Evolutionary conservation across 2,888 invertebrate genomes (phyloP), one percentile per base, ranked within the genome.

Genomic region (Pomacea canaliculata): DNA sequence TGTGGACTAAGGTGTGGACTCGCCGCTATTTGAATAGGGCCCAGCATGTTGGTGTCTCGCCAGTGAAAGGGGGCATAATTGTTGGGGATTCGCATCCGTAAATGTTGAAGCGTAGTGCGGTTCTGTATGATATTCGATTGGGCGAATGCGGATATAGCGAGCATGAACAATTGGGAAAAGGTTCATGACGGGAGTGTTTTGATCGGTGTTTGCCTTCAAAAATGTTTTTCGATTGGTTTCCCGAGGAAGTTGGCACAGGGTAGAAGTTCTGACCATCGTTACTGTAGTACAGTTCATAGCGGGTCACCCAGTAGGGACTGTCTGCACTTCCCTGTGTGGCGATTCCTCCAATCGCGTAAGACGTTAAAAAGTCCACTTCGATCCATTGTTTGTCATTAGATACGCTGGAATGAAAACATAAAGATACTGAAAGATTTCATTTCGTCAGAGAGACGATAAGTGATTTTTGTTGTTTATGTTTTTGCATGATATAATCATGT

Each of bases 141-240:
- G 86, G 67, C 82, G 79, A 76, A 96, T 81, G 51, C 85, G 81
- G 46, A 87, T 82, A 73, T 82, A 85, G 63, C 84, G 85, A 8
- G 86, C 85, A 27, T 60, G 65, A 23, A 79, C 71, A 12, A 71
- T n/a, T 19, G 71, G 71, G 76, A 80, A 79, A 63, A 79, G 73
- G 67, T 80, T 76, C 71, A 74, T 69, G 63, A 78, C 80, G 16
- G 83, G 81, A 16, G 84, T 83, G 72, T 81, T 78, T 16, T 81
- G 77, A 60, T 80, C 80, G 18, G 62, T 67, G 68, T 80, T 80
- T 80, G 66, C 75, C 78, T 10, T 37, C 23, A 91, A 96, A 96
- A 51, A 93, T 86, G 16, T 46, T 65, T n/a, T 48, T 16, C 13
- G 60, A 27, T 48, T 46, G 60, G 56, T 51, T 67, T n/a, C 71